phyloP scores from a whole-genome alignment of 1,140 invertebrate genomes.

The Metopolophium dirhodum region DNA sequence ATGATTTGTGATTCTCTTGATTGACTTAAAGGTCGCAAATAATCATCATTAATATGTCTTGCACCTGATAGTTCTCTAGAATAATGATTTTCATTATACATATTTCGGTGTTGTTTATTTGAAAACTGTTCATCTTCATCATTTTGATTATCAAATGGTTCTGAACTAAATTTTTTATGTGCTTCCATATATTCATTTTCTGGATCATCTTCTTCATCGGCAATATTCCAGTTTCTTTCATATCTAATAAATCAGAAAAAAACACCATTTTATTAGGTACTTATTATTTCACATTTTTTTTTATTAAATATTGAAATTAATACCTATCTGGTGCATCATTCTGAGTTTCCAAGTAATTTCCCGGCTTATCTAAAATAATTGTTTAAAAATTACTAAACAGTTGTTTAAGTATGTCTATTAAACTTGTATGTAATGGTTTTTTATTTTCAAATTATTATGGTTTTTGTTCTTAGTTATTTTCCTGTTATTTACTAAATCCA shows the following conservation, averaged over 20 bases:
- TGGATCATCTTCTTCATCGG: constrained; percentile 45
- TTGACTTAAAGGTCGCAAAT: constrained; percentile 22
- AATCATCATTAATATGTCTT: neutral
- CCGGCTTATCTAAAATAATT: constrained; percentile 31
- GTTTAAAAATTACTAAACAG: neutral
- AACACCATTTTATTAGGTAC: neutral
- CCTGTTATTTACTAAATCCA: no score
- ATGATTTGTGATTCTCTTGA: neutral
- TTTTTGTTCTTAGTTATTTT: no score
- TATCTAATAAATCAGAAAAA: constrained; percentile 10
- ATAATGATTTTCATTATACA: constrained; percentile 41
- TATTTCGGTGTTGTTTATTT: constrained; percentile 10
- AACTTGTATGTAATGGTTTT: no score
- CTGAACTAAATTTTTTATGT: constrained; percentile 51
- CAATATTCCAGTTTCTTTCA: constrained; percentile 46
- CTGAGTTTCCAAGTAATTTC: neutral
- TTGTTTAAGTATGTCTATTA: neutral
- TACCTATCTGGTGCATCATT: constrained; percentile 35
- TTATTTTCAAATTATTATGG: no score
- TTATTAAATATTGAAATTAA: neutral
- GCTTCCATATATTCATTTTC: constrained; percentile 55
- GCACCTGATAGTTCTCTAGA: neutral
- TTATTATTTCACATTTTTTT: neutral
- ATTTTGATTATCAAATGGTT: constrained; percentile 27
- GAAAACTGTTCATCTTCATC: constrained; percentile 25